phyloP scores from a whole-genome alignment of 2,888 invertebrate genomes.

The Agonopterix subpropinquella region DNA sequence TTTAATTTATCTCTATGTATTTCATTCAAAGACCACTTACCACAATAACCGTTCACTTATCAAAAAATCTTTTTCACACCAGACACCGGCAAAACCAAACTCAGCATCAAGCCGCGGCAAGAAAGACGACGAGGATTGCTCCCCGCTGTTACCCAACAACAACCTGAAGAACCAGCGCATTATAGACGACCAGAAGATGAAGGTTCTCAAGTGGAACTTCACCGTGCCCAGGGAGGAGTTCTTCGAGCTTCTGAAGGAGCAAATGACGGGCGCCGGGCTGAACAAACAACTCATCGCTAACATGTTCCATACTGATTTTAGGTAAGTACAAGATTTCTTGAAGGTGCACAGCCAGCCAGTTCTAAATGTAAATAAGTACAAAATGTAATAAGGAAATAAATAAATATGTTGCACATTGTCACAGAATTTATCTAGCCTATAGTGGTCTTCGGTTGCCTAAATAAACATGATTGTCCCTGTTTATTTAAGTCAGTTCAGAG shows the following conservation, averaged over 20 bases:
- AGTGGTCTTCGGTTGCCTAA: no score
- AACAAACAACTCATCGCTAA: slow-evolving; percentile 91
- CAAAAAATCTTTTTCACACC: background rate
- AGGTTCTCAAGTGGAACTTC: slow-evolving; percentile 97
- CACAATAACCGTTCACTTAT: no score
- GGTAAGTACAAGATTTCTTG: slow-evolving; percentile 48
- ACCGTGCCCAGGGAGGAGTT: slow-evolving; percentile 95
- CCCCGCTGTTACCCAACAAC: slow-evolving; percentile 86
- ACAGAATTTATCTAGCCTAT: no score
- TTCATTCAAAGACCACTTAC: no score
- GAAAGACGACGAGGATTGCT: slow-evolving; percentile 90
- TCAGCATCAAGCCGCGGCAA: slow-evolving; percentile 74
- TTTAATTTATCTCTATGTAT: no score
- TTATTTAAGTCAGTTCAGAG: no score
- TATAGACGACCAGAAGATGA: slow-evolving; percentile 95
- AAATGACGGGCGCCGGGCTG: slow-evolving; percentile 91
- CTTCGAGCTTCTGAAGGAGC: slow-evolving; percentile 91
- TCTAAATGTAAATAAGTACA: no score
- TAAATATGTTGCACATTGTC: no score
- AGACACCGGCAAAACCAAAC: slow-evolving; percentile 51
- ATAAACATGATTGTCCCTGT: no score
- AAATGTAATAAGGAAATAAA: no score
- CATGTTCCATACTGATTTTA: slow-evolving; percentile 96
- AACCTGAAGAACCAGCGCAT: slow-evolving; percentile 94
- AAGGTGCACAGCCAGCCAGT: no score